phyloP scores from a whole-genome alignment of 2,888 invertebrate species.

The Anticlea derivata region DNA sequence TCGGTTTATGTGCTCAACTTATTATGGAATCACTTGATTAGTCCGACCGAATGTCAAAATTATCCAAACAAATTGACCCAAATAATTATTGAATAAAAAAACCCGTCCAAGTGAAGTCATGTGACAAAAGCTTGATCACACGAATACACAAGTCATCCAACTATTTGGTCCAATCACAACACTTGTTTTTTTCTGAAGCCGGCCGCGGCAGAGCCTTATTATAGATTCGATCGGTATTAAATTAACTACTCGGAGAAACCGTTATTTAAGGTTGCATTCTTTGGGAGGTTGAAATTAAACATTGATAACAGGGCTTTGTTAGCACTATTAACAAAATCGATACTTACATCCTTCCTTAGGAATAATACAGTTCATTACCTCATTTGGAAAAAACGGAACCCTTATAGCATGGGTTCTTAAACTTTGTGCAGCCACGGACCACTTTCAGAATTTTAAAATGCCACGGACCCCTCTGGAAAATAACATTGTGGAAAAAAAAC shows the following conservation, averaged over 20 bases:
- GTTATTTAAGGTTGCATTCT: slow-evolving; percentile 22
- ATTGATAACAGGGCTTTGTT: slow-evolving; percentile 3
- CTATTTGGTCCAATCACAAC: slow-evolving; percentile 43
- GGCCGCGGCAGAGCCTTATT: slow-evolving; percentile 31
- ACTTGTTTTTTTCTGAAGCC: slow-evolving; percentile 33
- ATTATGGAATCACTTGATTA: background rate
- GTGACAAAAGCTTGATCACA: slow-evolving; percentile 27
- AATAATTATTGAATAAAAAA: slow-evolving; percentile 4
- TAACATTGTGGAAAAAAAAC: too few species aligned
- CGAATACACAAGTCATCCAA: slow-evolving; percentile 47
- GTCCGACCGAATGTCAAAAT: background rate
- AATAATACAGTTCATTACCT: too few species aligned
- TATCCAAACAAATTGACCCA: slow-evolving; percentile 2
- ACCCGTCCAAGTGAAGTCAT: slow-evolving; percentile 4
- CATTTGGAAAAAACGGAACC: too few species aligned
- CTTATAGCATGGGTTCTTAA: too few species aligned
- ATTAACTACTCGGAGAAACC: slow-evolving; percentile 35
- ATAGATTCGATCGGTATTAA: slow-evolving; percentile 38
- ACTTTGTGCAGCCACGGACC: too few species aligned
- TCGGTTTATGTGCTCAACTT: too few species aligned
- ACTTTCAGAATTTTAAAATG: too few species aligned
- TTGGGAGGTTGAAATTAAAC: slow-evolving; percentile 2
- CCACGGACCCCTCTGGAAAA: too few species aligned
- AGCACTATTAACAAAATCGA: background rate
- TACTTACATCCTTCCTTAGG: too few species aligned